phyloP scores from a whole-genome alignment of 2,113 vertebrate genomes.

The Solea senegalensis region DNA sequence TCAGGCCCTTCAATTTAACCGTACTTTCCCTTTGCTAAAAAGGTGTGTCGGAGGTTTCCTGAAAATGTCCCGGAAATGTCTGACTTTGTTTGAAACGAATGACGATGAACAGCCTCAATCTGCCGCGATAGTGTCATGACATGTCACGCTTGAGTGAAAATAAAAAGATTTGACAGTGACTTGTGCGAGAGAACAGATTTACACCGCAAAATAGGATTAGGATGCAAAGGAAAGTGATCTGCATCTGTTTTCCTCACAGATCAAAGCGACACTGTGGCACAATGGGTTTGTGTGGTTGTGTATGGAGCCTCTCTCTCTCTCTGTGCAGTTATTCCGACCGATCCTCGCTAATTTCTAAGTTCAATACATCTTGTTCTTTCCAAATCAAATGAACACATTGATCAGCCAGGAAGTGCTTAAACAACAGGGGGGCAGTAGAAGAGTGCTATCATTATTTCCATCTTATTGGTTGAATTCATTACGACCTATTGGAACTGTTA shows the following conservation, averaged over 20 bases:
- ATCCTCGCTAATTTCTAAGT: constrained; percentile 62
- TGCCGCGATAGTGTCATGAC: constrained; percentile 13
- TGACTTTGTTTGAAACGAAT: constrained; percentile 22
- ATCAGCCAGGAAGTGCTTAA: constrained; percentile 65
- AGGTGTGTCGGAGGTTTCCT: constrained; percentile 7
- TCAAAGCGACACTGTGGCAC: constrained; percentile 45
- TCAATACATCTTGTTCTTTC: constrained; percentile 74
- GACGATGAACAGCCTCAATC: constrained; percentile 23
- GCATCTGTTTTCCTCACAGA: constrained; percentile 46
- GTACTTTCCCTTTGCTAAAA: no score
- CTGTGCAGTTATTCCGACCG: constrained; percentile 56
- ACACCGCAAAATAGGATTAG: constrained; percentile 52
- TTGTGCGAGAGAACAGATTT: constrained; percentile 24
- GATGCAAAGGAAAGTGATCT: constrained; percentile 32
- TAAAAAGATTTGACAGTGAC: constrained; percentile 19
- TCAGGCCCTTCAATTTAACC: no score
- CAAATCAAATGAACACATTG: constrained; percentile 75
- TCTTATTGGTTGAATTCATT: no score
- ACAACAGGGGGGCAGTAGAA: constrained; percentile 55
- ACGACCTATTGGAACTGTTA: no score
- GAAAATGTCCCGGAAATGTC: constrained; percentile 16
- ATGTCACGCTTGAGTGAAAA: constrained; percentile 23
- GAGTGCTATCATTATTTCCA: constrained; percentile 35
- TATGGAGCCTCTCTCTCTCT: constrained; percentile 16
- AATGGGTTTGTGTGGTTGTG: constrained; percentile 50